Conservation (phyloP, 2,888 invertebrate genomes). For the Orthosia incerta region DNA sequence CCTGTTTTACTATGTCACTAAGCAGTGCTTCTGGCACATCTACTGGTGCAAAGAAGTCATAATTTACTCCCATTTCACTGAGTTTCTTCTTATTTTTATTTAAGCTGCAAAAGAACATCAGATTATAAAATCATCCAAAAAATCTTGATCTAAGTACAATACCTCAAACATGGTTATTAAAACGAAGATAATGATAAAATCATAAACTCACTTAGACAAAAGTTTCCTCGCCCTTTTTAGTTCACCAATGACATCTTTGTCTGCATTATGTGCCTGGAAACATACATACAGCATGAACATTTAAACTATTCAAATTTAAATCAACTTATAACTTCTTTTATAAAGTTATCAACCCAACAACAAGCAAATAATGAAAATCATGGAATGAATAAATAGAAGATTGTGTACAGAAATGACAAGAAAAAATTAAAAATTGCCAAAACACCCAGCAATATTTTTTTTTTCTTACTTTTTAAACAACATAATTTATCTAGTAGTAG, state of each 20-base stretch:
- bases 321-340: no score
- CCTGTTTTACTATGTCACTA: conserved; percentile 61
- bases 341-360: neutral
- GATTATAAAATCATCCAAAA: neutral
- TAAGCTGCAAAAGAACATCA: conserved; percentile 78
- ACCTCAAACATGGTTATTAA: neutral
- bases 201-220: conserved; percentile 78
- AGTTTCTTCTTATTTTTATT: conserved; percentile 86
- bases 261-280: conserved; percentile 80
- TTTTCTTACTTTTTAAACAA: no score
- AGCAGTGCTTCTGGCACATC: conserved; percentile 84
- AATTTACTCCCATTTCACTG: conserved; percentile 87
- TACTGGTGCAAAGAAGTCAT: conserved; percentile 88
- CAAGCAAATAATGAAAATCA: no score
- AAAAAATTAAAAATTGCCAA: no score
- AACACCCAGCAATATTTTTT: no score
- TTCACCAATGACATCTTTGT: conserved; percentile 81
- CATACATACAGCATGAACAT: neutral
- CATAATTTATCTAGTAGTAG: no score
- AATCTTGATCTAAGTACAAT: neutral
- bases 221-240: conserved; percentile 81
- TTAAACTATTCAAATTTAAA: neutral
- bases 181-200: neutral
- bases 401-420: no score
- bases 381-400: no score